Evolutionary conservation across 2,888 invertebrate genomes (phyloP).

Genomic region (Drosophila greeni): DNA sequence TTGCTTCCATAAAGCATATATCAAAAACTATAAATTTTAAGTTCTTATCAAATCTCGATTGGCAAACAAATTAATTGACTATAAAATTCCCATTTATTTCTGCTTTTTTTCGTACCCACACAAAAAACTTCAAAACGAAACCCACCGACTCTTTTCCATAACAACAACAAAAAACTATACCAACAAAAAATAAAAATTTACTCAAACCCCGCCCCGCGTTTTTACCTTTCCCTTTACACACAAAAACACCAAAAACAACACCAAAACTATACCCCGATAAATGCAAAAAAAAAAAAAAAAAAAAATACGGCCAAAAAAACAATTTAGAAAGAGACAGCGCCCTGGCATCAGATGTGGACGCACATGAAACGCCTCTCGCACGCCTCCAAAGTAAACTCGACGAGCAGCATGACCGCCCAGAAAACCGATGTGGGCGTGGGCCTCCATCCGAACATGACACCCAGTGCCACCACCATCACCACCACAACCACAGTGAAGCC

Average conservation of each 20-base stretch:
- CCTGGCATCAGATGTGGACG: slow-evolving; percentile 78
- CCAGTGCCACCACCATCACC: slow-evolving; percentile 28
- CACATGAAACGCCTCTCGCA: slow-evolving; percentile 78
- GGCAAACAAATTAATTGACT: slow-evolving; percentile 35
- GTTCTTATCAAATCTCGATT: slow-evolving; percentile 29
- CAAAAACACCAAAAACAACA: slow-evolving; percentile 20
- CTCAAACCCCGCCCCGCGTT: slow-evolving; percentile 39
- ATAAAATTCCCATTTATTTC: slow-evolving; percentile 48
- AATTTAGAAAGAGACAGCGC: slow-evolving; percentile 76
- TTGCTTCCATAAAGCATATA: not conserved
- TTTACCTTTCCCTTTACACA: slow-evolving; percentile 22
- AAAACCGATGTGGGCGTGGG: slow-evolving; percentile 73
- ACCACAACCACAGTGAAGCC: no score
- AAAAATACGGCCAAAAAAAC: slow-evolving; percentile 19
- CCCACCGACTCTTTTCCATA: slow-evolving; percentile 23
- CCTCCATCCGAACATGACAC: slow-evolving; percentile 51
- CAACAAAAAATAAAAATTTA: slow-evolving; percentile 19
- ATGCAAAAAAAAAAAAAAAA: slow-evolving; percentile 8
- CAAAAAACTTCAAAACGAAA: slow-evolving; percentile 22
- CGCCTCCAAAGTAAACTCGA: slow-evolving; percentile 77
- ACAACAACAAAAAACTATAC: slow-evolving; percentile 30
- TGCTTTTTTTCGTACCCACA: slow-evolving; percentile 44
- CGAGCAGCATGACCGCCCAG: slow-evolving; percentile 75
- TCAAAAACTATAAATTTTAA: slow-evolving; percentile 23
- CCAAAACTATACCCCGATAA: slow-evolving; percentile 16